Percentiles rank a stretch among this genome's conserved stretches.
phyloP scores from a whole-genome alignment of 2,888 invertebrate genomes.

The Pyrrhia umbra region DNA sequence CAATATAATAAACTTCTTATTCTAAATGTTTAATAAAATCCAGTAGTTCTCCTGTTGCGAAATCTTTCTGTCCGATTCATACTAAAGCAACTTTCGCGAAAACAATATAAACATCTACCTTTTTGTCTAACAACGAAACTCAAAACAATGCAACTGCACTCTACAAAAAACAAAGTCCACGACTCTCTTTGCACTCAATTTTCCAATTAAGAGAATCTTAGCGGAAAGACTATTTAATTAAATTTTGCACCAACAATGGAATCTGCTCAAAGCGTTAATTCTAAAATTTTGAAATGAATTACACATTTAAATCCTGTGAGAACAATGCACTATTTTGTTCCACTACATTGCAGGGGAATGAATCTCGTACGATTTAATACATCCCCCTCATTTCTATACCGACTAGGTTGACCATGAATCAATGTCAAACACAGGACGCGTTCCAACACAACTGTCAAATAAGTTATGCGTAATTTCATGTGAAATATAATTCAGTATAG shows the following conservation, averaged over 20 bases:
- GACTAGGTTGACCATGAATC: conserved; percentile 57
- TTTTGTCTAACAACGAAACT: conserved; percentile 12
- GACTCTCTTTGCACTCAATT: conserved; percentile 22
- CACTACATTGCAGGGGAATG: conserved; percentile 66
- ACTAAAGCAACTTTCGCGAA: conserved; percentile 11
- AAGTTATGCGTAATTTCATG: conserved; percentile 63
- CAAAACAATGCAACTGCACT: conserved; percentile 1
- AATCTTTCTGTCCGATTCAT: conserved; percentile 7
- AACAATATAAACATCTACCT: conserved; percentile 13
- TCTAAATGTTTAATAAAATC: neutral
- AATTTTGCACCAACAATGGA: conserved; percentile 25
- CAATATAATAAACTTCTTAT: neutral
- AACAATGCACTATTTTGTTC: conserved; percentile 67
- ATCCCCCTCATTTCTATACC: conserved; percentile 44
- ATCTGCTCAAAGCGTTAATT: conserved; percentile 25
- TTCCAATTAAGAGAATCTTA: conserved; percentile 17
- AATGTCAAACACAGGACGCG: conserved; percentile 63
- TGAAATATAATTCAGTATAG: conserved; percentile 54
- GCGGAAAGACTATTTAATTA: conserved; percentile 29
- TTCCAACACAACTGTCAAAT: conserved; percentile 60
- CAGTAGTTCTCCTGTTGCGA: neutral
- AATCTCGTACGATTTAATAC: conserved; percentile 64
- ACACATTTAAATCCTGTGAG: conserved; percentile 48
- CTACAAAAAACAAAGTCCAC: neutral
- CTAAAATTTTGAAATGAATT: conserved; percentile 56